These are phyloP conservation scores for Leucosticte australis DNA, from an alignment of 2,113 vertebrate genomes.

Conservation along the genomic window DNA sequence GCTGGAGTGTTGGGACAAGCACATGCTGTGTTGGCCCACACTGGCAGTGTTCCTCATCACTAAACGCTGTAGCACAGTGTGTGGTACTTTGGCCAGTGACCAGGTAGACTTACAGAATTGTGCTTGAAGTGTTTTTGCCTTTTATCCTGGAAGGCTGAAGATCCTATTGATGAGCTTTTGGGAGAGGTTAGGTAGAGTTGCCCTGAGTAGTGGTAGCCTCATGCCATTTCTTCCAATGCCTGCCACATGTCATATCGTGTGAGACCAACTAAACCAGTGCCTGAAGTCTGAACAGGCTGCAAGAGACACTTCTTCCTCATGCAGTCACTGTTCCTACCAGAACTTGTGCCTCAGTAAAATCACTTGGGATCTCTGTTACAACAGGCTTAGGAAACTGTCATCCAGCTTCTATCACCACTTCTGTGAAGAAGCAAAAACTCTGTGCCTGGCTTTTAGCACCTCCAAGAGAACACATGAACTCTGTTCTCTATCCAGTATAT, in stretches of 20 bases:
- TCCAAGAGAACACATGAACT: neutral
- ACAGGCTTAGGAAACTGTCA: neutral
- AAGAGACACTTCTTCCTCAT: neutral
- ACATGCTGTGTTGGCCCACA: rapidly evolving
- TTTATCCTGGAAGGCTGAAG: neutral
- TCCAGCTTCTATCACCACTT: neutral
- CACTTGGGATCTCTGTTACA: neutral
- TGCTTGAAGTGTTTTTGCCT: neutral
- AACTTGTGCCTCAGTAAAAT: neutral
- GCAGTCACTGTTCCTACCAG: neutral
- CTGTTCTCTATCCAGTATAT: rapidly evolving
- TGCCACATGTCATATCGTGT: neutral
- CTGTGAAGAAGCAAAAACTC: neutral
- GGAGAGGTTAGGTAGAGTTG: neutral
- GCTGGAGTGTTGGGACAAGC: neutral
- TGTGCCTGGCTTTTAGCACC: neutral
- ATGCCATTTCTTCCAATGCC: neutral
- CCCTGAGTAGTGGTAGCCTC: neutral
- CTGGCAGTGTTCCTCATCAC: neutral
- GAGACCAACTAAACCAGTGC: neutral
- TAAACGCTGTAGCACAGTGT: neutral
- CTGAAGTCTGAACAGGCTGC: neutral
- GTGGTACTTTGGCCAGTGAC: neutral
- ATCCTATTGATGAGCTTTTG: neutral
- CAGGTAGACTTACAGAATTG: neutral